phyloP scores from a whole-genome alignment of 1,140 invertebrate species.

The Brevipalpus yothersi region DNA sequence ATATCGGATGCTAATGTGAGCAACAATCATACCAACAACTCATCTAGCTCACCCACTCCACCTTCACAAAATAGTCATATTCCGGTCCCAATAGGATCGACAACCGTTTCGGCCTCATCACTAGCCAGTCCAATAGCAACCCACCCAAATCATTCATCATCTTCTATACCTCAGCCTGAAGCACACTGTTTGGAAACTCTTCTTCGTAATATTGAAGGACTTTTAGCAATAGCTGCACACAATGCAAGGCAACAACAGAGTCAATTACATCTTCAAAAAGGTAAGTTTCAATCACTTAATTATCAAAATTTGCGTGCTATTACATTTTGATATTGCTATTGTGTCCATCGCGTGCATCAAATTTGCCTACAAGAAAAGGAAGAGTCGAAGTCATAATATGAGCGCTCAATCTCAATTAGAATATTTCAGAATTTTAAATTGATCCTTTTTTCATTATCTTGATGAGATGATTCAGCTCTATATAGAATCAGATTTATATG shows the following conservation, averaged over 20 bases:
- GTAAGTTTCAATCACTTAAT: conserved; percentile 26
- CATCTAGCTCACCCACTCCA: not conserved
- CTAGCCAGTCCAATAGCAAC: not conserved
- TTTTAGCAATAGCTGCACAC: conserved; percentile 78
- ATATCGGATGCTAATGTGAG: not conserved
- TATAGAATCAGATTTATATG: no score
- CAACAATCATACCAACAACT: not conserved
- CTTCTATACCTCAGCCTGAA: conserved; percentile 4
- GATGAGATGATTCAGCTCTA: no score
- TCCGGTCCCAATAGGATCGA: not conserved
- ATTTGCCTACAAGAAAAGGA: not conserved
- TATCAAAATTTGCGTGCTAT: not conserved
- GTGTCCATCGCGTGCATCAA: not conserved
- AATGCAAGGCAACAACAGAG: conserved; percentile 82
- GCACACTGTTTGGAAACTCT: conserved; percentile 41
- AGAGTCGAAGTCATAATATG: no score
- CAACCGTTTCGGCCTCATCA: not conserved
- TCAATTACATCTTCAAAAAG: conserved; percentile 87
- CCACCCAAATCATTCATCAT: not conserved
- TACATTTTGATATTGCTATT: not conserved
- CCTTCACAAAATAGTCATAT: not conserved
- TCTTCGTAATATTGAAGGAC: conserved; percentile 74
- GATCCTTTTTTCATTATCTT: no score
- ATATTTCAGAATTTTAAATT: no score
- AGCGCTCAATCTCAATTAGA: no score